These are phyloP conservation scores for Spisula solida DNA, from an alignment of 2,888 invertebrate species.

Conservation along the genomic window DNA sequence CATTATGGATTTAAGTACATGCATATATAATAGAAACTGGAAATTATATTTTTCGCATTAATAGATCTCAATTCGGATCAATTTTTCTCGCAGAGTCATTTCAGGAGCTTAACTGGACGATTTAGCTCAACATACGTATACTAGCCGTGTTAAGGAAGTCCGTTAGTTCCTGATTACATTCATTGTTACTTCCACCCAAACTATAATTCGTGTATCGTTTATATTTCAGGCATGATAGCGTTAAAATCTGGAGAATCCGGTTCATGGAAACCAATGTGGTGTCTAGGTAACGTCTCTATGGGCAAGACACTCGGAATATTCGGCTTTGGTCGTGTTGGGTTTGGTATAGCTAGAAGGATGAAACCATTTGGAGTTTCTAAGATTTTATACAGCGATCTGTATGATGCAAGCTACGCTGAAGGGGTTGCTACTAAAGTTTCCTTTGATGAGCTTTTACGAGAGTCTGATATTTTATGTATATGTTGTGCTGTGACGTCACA, in stretches of 20 bases:
- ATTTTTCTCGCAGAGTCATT: too few relatives aligned
- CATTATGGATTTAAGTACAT: too few relatives aligned
- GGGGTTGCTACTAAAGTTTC: conserved; percentile 91
- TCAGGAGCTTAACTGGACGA: too few relatives aligned
- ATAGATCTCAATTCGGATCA: too few relatives aligned
- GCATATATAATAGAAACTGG: too few relatives aligned
- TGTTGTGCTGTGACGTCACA: conserved; percentile 93
- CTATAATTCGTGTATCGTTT: not conserved
- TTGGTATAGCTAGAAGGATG: conserved; percentile 93
- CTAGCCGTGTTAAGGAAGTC: too few relatives aligned
- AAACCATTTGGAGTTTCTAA: conserved; percentile 92
- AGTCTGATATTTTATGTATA: conserved; percentile 95
- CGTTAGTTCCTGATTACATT: too few relatives aligned
- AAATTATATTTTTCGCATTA: too few relatives aligned
- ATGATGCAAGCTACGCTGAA: conserved; percentile 89
- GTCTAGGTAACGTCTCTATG: conserved; percentile 95
- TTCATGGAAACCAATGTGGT: conserved; percentile 96
- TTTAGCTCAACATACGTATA: too few relatives aligned
- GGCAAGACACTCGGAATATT: conserved; percentile 91
- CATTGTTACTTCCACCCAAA: too few relatives aligned
- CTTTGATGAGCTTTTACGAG: conserved; percentile 91
- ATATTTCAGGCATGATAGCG: conserved; percentile 80
- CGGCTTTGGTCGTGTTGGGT: conserved; percentile 88
- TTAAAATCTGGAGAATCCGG: conserved; percentile 92
- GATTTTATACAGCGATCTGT: conserved; percentile 93